Evolutionary conservation across 2,888 invertebrate genomes (phyloP), one percentile per base, ranked within the genome.

Genomic region (Melieria omissa): DNA sequence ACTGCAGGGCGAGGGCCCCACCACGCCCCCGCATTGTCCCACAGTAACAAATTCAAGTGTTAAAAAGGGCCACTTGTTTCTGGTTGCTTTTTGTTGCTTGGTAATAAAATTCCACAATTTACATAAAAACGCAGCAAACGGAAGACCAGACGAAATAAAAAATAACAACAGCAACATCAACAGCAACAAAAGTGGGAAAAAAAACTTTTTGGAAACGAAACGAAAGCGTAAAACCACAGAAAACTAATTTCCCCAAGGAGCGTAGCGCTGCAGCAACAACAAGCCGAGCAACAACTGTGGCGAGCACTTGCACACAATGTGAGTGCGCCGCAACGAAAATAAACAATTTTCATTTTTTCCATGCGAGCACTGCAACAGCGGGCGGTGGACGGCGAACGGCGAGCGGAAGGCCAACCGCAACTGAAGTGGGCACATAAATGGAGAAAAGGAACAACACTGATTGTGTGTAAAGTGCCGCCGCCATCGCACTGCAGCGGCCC

Each of bases 171-270:
- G 16, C 9, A 46, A 52, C 44, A 57, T 44, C 45, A 29, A 44
- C 42, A 12, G 52, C 14, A 61, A 16, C 47, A 52, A 44, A 29
- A 12, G 14, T 7, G 14, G 12, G 14, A 52, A 6, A 52, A 6
- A 52, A 52, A 52, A 52, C 12, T 52, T 14, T n/a, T 52, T 8
- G 52, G 52, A 52, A 14, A 67, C 60, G 52, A 62, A 62, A 62
- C 54, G 44, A 68, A 45, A 63, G 64, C 57, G 46, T 64, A 70
- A 64, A 57, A 64, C 70, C 63, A 57, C 64, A 64, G 63, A 57
- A 70, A 70, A 70, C 57, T 70, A 57, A 70, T 70, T 70, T 64
- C 63, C 70, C 70, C 54, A 46, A 62, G 64, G 70, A 55, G 64
- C 55, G 47, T 41, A 57, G 10, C 46, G 41, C 64, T 47, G 57